These are phyloP conservation scores for Cyclina sinensis DNA, from an alignment of 1,140 invertebrate species.

Conservation along the genomic window DNA sequence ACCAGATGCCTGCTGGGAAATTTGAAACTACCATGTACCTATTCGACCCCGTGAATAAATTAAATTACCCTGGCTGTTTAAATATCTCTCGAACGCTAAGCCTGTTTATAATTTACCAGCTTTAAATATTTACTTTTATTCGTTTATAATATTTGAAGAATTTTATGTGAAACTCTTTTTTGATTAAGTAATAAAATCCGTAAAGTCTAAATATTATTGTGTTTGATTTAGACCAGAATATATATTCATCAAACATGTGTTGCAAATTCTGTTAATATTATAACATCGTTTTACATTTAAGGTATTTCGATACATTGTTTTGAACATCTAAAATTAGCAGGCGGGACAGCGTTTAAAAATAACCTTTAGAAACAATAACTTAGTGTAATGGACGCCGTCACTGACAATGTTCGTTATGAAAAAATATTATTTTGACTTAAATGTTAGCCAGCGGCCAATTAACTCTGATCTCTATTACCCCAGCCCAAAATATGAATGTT, in stretches of 20 bases:
- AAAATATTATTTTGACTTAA: conserved; percentile 38
- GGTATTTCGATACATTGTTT: neutral
- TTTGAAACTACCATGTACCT: neutral
- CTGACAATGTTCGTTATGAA: conserved; percentile 5
- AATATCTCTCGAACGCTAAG: neutral
- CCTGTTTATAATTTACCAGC: conserved; percentile 24
- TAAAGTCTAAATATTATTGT: conserved; percentile 15
- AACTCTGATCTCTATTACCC: neutral
- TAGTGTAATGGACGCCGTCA: neutral
- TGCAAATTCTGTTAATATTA: neutral
- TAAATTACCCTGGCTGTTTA: conserved; percentile 37
- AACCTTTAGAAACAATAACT: too few relatives aligned
- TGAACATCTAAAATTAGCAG: neutral
- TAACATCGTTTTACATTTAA: neutral
- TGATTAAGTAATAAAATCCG: conserved; percentile 16
- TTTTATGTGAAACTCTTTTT: conserved; percentile 24
- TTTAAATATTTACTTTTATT: conserved; percentile 50
- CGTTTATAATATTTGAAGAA: conserved; percentile 41
- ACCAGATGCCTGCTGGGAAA: conserved; percentile 12
- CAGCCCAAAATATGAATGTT: conserved; percentile 19
- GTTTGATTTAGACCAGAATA: neutral
- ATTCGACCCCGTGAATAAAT: conserved; percentile 8
- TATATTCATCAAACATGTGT: neutral
- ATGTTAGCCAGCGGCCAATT: conserved; percentile 30
- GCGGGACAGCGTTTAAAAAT: too few relatives aligned